Evolutionary conservation across 2,113 vertebrate species (phyloP).

Genomic region (Apodemus sylvaticus): DNA sequence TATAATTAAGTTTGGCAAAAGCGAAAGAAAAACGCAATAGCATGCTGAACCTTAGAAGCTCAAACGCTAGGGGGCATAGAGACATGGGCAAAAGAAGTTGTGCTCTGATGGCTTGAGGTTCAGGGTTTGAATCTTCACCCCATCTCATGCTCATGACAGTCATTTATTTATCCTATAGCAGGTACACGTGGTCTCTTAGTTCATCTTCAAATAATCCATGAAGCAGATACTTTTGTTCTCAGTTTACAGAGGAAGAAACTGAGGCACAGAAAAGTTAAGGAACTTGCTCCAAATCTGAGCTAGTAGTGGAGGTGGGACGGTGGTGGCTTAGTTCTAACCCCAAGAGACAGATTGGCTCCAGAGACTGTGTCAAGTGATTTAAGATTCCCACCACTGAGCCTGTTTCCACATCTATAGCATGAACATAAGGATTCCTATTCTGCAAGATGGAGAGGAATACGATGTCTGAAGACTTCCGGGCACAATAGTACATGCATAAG

Average conservation of each 20-base stretch:
- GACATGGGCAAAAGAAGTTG: neutral
- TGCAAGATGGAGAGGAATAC: neutral
- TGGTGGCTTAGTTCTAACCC: constrained; percentile 19
- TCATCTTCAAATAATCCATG: neutral
- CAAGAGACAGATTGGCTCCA: neutral
- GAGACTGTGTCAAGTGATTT: constrained; percentile 22
- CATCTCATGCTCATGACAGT: neutral
- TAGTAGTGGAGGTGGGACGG: neutral
- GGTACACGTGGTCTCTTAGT: neutral
- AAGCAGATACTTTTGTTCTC: constrained; percentile 16
- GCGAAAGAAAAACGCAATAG: constrained; percentile 23
- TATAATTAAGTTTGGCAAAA: constrained; percentile 1
- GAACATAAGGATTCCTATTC: neutral
- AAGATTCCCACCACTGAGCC: neutral
- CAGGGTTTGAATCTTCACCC: neutral
- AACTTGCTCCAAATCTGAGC: constrained; percentile 25
- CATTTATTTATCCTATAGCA: neutral
- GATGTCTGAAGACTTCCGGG: neutral
- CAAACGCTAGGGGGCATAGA: neutral
- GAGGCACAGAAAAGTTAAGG: constrained; percentile 10
- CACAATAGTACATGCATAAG: neutral
- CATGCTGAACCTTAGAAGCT: neutral
- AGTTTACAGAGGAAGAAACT: constrained; percentile 29
- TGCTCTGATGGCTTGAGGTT: neutral
- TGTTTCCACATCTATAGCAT: constrained; percentile 22